phyloP scores from a whole-genome alignment of 2,113 vertebrate genomes.

The Trogon melanurus region DNA sequence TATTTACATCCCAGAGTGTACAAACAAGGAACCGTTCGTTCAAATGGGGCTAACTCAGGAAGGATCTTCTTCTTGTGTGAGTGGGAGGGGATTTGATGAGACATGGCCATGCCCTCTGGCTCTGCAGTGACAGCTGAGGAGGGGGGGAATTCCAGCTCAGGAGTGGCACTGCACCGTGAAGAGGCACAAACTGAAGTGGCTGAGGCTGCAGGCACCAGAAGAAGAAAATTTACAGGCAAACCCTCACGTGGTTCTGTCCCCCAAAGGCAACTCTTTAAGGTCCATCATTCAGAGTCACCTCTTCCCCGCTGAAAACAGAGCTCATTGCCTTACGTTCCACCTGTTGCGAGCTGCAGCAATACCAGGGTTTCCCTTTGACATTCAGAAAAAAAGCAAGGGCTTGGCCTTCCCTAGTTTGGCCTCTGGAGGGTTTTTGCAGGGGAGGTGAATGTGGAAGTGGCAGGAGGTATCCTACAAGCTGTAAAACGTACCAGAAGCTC shows the following conservation, averaged over 20 bases:
- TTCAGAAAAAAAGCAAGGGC: neutral
- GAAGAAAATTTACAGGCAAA: neutral
- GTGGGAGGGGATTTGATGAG: neutral
- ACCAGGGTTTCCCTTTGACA: accelerated
- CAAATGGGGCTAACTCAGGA: neutral
- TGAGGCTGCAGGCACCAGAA: neutral
- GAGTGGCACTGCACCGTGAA: accelerated
- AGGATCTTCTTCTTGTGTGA: neutral
- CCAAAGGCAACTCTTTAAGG: neutral
- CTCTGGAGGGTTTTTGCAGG: too few relatives aligned
- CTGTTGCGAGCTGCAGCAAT: neutral
- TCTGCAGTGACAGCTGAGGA: neutral
- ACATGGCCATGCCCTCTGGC: neutral
- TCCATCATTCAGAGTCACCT: neutral
- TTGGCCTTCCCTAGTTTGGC: too few relatives aligned
- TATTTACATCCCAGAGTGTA: conserved; percentile 3
- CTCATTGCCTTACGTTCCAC: neutral
- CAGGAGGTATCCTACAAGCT: neutral
- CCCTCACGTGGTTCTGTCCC: neutral
- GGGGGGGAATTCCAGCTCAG: accelerated
- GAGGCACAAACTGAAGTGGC: neutral
- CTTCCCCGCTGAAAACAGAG: neutral
- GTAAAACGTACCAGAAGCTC: neutral
- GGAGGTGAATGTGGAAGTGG: neutral
- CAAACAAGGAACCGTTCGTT: neutral